These are phyloP conservation scores for Columbina picui DNA, from an alignment of 2,113 vertebrate species.

Conservation along the genomic window DNA sequence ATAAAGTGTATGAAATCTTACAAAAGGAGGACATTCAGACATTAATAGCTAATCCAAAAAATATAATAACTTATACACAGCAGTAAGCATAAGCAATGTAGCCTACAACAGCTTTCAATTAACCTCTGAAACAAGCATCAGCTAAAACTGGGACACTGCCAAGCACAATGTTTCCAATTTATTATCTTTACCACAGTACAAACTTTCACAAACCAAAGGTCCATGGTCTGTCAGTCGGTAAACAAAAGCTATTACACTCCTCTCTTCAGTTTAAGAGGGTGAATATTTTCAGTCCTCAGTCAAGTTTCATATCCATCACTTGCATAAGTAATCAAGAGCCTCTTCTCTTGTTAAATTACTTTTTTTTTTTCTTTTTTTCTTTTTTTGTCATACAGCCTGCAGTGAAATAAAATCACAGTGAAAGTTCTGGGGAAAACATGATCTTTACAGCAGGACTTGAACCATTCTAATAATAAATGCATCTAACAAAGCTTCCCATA, in stretches of 20 bases:
- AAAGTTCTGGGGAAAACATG: conserved; percentile 88
- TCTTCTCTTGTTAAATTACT: conserved; percentile 63
- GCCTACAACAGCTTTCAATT: conserved; percentile 41
- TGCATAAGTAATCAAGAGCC: conserved; percentile 77
- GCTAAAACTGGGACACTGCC: conserved; percentile 71
- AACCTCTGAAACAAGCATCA: conserved; percentile 55
- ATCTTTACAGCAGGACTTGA: conserved; percentile 82
- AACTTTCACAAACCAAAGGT: conserved; percentile 87
- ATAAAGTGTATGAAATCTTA: conserved; percentile 77
- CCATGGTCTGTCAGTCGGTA: conserved; percentile 75
- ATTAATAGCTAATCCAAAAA: conserved; percentile 68
- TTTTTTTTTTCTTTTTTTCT: background rate
- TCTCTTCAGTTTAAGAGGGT: conserved; percentile 51
- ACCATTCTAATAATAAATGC: conserved; percentile 78
- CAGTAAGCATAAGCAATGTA: conserved; percentile 59
- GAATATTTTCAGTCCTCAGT: conserved; percentile 74
- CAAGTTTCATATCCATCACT: conserved; percentile 69
- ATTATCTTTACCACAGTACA: conserved; percentile 91
- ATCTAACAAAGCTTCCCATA: conserved; percentile 80
- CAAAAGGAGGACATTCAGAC: conserved; percentile 62
- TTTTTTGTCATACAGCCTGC: conserved; percentile 69
- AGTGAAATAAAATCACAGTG: conserved; percentile 91
- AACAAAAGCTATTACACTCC: conserved; percentile 72
- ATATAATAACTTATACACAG: conserved; percentile 62
- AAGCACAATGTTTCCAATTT: conserved; percentile 81